Conservation (phyloP, 2,113 vertebrate genomes). For the Ptyas mucosa region DNA sequence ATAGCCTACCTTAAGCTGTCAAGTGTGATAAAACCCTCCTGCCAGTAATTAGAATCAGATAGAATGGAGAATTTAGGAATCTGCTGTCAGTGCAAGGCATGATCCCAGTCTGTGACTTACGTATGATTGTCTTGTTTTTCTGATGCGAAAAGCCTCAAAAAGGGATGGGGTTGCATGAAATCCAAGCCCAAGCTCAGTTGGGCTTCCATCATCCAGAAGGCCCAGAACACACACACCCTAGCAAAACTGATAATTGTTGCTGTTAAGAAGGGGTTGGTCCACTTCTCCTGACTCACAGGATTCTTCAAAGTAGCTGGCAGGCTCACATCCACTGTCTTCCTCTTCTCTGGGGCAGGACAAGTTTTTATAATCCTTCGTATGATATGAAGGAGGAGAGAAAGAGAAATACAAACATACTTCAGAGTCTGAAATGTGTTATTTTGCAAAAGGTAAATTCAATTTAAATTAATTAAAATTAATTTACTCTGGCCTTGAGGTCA, state of each 20-base stretch:
- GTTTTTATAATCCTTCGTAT: slow-evolving; percentile 69
- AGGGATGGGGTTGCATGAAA: background rate
- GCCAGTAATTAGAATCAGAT: background rate
- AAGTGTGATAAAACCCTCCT: background rate
- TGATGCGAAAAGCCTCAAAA: background rate
- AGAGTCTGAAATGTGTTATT: background rate
- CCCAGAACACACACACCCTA: slow-evolving; percentile 48
- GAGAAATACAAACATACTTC: background rate
- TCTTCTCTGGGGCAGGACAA: slow-evolving; percentile 57
- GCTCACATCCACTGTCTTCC: slow-evolving; percentile 71
- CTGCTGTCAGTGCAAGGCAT: background rate
- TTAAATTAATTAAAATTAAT: background rate
- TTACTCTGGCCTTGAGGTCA: background rate
- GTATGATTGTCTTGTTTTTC: background rate
- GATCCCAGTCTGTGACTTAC: background rate
- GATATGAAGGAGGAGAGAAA: background rate
- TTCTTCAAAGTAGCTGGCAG: slow-evolving; percentile 71
- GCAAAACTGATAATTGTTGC: slow-evolving; percentile 95
- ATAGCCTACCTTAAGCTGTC: background rate
- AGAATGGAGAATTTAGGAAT: background rate
- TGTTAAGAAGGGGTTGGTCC: slow-evolving; percentile 81
- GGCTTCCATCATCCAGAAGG: background rate
- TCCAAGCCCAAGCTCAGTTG: background rate
- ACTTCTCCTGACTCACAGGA: slow-evolving; percentile 81
- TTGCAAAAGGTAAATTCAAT: background rate